Conservation (phyloP, 2,797 vertebrate genomes). For the Galagoides demidoff region DNA sequence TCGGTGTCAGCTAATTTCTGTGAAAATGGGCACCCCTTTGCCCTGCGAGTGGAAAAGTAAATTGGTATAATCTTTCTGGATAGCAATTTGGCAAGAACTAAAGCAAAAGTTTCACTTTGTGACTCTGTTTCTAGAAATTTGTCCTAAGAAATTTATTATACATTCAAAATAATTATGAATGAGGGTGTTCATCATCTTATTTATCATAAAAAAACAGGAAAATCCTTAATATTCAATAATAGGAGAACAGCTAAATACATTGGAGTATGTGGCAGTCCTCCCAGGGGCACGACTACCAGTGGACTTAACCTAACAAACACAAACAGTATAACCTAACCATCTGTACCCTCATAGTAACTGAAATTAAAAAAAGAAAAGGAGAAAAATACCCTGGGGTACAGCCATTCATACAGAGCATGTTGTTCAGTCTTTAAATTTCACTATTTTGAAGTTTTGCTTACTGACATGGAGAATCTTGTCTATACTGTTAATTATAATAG, state of each 20-base stretch:
- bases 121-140: slow-evolving; percentile 16
- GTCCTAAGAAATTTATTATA: background rate
- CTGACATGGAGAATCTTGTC: background rate
- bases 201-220: background rate
- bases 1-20: background rate
- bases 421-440: background rate
- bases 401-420: background rate
- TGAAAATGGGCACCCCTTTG: background rate
- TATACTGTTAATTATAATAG: background rate
- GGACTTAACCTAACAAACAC: too few species aligned
- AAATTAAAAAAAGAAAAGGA: too few species aligned
- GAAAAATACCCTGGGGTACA: background rate
- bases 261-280: too few species aligned
- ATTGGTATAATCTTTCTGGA: background rate
- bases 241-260: background rate
- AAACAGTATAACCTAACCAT: too few species aligned
- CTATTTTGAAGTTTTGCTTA: slow-evolving; percentile 28
- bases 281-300: too few species aligned
- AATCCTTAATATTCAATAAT: background rate
- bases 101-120: background rate
- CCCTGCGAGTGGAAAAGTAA: background rate
- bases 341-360: too few species aligned
- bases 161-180: background rate
- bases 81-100: background rate
- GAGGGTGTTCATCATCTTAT: background rate